Evolutionary conservation across 2,797 vertebrate species (phyloP).

Genomic region (Psittacula derbiana): DNA sequence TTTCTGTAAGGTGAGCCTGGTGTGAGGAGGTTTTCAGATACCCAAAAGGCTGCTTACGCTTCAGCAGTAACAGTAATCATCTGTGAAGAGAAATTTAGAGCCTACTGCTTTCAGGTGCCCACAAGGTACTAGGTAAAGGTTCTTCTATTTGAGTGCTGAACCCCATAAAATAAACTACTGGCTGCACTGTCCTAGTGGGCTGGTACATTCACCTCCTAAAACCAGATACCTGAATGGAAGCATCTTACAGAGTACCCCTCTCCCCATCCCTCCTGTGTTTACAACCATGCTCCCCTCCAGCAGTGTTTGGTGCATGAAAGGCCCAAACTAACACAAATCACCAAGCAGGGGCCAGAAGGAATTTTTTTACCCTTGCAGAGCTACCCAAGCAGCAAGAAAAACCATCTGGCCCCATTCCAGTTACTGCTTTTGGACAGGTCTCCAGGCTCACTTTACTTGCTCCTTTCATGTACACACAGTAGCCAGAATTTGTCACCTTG

Average conservation of each 20-base stretch:
- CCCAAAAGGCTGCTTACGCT: not conserved
- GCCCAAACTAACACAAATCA: not conserved
- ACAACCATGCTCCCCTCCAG: rapidly evolving
- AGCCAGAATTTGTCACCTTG: conserved; percentile 50
- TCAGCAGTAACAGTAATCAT: not conserved
- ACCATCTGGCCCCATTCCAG: not conserved
- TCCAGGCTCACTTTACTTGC: not conserved
- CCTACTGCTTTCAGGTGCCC: not conserved
- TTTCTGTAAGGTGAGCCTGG: not conserved
- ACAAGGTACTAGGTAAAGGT: not conserved
- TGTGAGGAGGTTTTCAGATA: not conserved
- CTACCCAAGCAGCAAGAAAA: not conserved
- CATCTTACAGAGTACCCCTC: not conserved
- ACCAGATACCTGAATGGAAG: not conserved
- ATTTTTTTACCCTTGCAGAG: not conserved
- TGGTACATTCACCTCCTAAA: not conserved
- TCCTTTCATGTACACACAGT: conserved; percentile 18
- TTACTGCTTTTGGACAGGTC: not conserved
- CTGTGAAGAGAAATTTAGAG: not conserved
- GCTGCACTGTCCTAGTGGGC: not conserved
- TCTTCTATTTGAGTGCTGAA: not conserved
- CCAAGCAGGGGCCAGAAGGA: not conserved
- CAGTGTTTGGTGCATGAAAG: not conserved
- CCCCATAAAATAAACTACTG: not conserved
- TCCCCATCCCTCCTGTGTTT: not conserved